A percentile compares a stretch with the other conserved stretches of the same genome.
phyloP scores from a whole-genome alignment of 2,888 invertebrate genomes.

The Bimastos eiseni region DNA sequence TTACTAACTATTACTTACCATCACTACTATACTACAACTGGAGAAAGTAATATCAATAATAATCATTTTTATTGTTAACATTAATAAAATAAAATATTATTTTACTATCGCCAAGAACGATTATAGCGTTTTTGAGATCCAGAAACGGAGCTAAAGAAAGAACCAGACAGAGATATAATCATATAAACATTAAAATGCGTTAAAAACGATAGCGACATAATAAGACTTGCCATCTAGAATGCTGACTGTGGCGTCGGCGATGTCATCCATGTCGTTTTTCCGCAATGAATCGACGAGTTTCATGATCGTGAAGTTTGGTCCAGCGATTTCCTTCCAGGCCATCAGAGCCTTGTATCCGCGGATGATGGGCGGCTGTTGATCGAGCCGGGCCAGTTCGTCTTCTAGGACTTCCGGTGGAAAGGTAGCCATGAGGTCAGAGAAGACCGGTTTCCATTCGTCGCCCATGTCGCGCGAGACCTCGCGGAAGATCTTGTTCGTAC shows the following conservation, averaged over 20 bases:
- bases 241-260: constrained; percentile 23
- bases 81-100: no score
- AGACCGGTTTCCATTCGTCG: constrained; percentile 36
- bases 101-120: no score
- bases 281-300: constrained; percentile 30
- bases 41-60: no score
- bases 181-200: no score
- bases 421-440: background rate
- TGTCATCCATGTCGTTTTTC: constrained; percentile 24
- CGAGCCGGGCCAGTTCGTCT: constrained; percentile 26
- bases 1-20: no score
- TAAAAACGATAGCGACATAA: background rate
- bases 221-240: constrained; percentile 24
- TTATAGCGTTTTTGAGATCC: no score
- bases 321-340: constrained; percentile 28
- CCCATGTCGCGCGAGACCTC: constrained; percentile 39
- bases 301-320: background rate
- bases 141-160: no score
- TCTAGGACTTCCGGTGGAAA: constrained; percentile 27
- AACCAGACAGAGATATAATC: no score
- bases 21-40: no score
- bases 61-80: no score
- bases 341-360: constrained; percentile 29
- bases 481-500: constrained; percentile 34
- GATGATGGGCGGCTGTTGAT: constrained; percentile 29